Conservation (phyloP, 2,113 vertebrate species). For the Dipodomys stephensi region DNA sequence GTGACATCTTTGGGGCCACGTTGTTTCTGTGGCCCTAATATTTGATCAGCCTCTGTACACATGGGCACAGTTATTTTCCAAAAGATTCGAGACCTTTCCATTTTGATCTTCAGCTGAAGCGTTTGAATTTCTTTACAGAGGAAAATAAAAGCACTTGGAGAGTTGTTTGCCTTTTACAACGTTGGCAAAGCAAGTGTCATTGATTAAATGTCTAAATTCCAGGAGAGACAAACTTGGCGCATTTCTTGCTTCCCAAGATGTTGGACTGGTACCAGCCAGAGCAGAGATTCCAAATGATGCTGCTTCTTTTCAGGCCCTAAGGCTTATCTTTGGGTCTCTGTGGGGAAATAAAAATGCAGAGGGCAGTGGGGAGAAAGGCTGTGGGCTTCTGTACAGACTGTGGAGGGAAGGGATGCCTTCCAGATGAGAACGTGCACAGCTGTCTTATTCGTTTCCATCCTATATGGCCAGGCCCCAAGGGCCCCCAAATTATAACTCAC, state of each 20-base stretch:
- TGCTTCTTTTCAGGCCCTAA: conserved; percentile 49
- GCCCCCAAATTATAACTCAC: neutral
- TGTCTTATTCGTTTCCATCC: neutral
- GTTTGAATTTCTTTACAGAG: conserved; percentile 26
- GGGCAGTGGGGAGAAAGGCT: rapidly evolving
- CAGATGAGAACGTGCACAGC: neutral
- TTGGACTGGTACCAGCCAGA: conserved; percentile 70
- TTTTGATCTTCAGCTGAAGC: neutral
- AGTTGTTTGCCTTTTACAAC: conserved; percentile 71
- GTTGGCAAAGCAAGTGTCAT: conserved; percentile 68
- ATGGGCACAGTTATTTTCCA: rapidly evolving
- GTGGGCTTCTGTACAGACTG: too few species aligned
- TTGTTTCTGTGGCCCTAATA: rapidly evolving
- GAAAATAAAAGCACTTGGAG: conserved; percentile 53
- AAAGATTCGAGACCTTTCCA: neutral
- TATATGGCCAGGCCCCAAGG: neutral
- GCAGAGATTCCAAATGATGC: conserved; percentile 1
- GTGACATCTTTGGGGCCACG: rapidly evolving
- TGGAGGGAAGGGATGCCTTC: rapidly evolving
- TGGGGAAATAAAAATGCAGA: rapidly evolving
- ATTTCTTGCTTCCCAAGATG: conserved; percentile 59
- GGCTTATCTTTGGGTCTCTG: conserved; percentile 33
- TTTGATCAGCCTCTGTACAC: rapidly evolving
- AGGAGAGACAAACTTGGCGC: conserved; percentile 74
- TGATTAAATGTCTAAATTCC: conserved; percentile 78